These are phyloP conservation scores for Drosophila paulistorum DNA, from an alignment of 1,140 invertebrate genomes.

Conservation along the genomic window DNA sequence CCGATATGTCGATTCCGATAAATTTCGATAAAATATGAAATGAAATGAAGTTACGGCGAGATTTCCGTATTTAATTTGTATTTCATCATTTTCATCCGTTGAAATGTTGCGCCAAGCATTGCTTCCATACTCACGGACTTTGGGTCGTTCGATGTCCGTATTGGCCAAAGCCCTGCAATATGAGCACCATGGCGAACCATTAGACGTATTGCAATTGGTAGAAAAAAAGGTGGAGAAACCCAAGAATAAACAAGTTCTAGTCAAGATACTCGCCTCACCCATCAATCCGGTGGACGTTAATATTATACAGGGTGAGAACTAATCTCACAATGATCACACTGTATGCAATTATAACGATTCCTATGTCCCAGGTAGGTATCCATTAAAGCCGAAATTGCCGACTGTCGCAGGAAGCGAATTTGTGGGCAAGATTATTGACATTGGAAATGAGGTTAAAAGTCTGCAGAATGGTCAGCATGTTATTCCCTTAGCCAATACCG, in stretches of 20 bases:
- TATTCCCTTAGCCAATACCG: constrained; percentile 87
- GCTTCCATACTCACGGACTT: neutral
- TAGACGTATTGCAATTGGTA: constrained; percentile 87
- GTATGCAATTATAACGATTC: neutral
- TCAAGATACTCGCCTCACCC: constrained; percentile 95
- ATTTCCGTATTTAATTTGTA: no score
- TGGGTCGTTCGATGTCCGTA: constrained; percentile 58
- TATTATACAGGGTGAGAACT: constrained; percentile 92
- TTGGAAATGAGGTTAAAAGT: constrained; percentile 87
- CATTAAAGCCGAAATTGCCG: constrained; percentile 93
- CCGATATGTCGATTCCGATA: no score
- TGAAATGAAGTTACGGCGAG: no score
- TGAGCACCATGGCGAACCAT: constrained; percentile 90
- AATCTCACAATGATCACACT: no score
- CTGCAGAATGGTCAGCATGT: constrained; percentile 92
- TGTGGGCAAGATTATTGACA: constrained; percentile 91
- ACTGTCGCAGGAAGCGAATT: constrained; percentile 96
- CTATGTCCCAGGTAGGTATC: constrained; percentile 88
- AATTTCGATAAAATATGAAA: no score
- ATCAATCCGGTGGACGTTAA: constrained; percentile 99
- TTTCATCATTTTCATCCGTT: no score
- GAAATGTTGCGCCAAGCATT: constrained; percentile 47
- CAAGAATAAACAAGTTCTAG: constrained; percentile 86
- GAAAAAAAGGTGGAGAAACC: constrained; percentile 84
- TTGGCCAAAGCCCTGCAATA: constrained; percentile 84